A percentile compares a stretch with the other conserved stretches of the same genome.
These are phyloP conservation scores for Cataglyphis albicans DNA, from an alignment of 2,888 invertebrate genomes.

Conservation along the genomic window DNA sequence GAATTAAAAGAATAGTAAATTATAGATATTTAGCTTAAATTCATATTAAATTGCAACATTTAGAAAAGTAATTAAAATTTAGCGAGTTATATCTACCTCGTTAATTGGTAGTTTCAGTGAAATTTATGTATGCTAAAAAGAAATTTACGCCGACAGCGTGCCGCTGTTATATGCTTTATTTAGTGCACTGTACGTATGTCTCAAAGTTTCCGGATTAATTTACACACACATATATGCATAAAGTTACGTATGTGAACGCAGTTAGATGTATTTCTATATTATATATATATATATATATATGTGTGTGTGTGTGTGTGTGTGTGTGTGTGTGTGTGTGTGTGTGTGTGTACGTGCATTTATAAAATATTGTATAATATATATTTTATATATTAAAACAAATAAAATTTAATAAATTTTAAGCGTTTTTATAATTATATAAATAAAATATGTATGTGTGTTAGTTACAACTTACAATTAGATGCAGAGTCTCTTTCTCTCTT, in stretches of 20 bases:
- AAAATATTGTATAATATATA: not conserved
- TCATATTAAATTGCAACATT: not conserved
- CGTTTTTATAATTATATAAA: constrained; percentile 7
- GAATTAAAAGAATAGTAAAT: not conserved
- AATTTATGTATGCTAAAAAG: constrained; percentile 45
- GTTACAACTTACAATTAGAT: constrained; percentile 39
- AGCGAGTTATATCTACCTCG: constrained; percentile 17
- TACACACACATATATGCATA: not conserved
- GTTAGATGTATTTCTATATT: not conserved
- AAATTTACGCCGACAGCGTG: constrained; percentile 29
- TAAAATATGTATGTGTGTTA: not conserved
- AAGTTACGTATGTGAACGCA: not conserved
- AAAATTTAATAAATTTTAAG: not conserved
- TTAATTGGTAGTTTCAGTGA: constrained; percentile 39
- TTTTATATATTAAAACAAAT: constrained; percentile 10
- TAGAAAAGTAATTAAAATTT: constrained; percentile 38
- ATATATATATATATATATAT: not conserved
- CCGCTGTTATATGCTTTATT: not conserved
- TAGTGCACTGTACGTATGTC: constrained; percentile 12
- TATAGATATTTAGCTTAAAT: not conserved
- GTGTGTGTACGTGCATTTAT: not conserved
- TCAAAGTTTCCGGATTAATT: constrained; percentile 8
- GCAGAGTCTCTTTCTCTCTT: not conserved
- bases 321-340: not conserved
- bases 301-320: not conserved